Evolutionary conservation across 92 coral and sea anemone species (phyloP).

Genomic region (Meandrina meandrites): DNA sequence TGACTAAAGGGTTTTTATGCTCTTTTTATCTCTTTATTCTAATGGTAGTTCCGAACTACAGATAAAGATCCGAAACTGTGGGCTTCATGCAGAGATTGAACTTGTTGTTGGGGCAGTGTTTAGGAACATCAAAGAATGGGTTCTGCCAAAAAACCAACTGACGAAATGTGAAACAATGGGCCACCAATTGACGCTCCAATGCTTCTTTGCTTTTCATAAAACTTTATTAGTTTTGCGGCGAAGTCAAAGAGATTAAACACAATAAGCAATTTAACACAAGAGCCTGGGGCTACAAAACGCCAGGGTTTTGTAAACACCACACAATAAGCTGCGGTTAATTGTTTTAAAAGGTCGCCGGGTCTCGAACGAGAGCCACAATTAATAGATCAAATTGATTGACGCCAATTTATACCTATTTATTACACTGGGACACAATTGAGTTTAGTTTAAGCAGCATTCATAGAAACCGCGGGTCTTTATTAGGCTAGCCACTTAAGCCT

Average conservation of each 20-base stretch:
- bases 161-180: neutral
- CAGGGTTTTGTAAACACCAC: constrained; percentile 70
- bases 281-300: constrained; percentile 67
- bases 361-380: constrained; percentile 80
- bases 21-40: neutral
- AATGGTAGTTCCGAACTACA: neutral
- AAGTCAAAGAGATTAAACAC: constrained; percentile 58
- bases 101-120: neutral
- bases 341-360: constrained; percentile 80
- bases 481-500: constrained; percentile 46
- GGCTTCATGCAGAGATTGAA: neutral
- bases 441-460: constrained; percentile 61
- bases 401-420: constrained; percentile 97
- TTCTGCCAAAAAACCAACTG: neutral
- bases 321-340: constrained; percentile 75
- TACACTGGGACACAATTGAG: constrained; percentile 74
- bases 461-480: constrained; percentile 66
- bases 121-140: neutral
- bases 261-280: constrained; percentile 79
- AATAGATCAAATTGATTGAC: constrained; percentile 91
- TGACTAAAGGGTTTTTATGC: neutral
- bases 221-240: constrained; percentile 73
- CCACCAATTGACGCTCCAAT: constrained; percentile 14
- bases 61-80: neutral
- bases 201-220: constrained; percentile 37